Evolutionary conservation across 2,113 vertebrate genomes (phyloP), one percentile per base, ranked within the genome.

Genomic region (Pollimyrus isidori): DNA sequence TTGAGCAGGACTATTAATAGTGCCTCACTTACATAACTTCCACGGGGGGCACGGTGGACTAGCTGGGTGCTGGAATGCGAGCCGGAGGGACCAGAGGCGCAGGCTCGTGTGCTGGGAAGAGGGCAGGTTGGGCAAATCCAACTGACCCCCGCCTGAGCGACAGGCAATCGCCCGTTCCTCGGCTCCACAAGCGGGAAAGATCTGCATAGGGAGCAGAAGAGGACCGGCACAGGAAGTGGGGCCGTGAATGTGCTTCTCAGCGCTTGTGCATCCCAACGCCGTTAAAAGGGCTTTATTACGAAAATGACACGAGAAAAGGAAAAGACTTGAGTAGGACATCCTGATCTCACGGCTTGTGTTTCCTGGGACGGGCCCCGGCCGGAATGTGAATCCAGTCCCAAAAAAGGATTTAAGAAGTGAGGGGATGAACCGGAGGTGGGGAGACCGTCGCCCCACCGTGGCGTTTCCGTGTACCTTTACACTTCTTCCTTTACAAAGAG

Each of bases 1-100:
- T 94, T 89, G 94, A 95, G 95, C 94, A 93, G 95, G 94, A 91
- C 95, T 96, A 96, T 96, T 95, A 96, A 95, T 96, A 96, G 95
- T 91, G 92, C 58, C 39, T 90, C 87, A 91, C 94, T 96, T 96
- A 95, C 94, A 96, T 96, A 96, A 96, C 95, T 88, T 69, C 88
- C 80, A 88, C 90, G 91, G 87, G 89, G 93, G 94, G 93, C 93
- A 93, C 92, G 93, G 92, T 91, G 93, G 92, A 94, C 92, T 91
- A 93, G 92, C 91, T 93, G 92, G 90, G 92, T 91, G 92, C 92
- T 93, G 91, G 92, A 90, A 90, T 42, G 84, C 69, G 56, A 65
- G 76, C 46, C 13, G 30, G 45, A 19, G 39, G 42, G 88, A 65
- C 58, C 86, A 65, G 26, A 90, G 87, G 88, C 87, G 88, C 91